Evolutionary conservation across 2,888 invertebrate species (phyloP).

Genomic region (Drosophila falleni): DNA sequence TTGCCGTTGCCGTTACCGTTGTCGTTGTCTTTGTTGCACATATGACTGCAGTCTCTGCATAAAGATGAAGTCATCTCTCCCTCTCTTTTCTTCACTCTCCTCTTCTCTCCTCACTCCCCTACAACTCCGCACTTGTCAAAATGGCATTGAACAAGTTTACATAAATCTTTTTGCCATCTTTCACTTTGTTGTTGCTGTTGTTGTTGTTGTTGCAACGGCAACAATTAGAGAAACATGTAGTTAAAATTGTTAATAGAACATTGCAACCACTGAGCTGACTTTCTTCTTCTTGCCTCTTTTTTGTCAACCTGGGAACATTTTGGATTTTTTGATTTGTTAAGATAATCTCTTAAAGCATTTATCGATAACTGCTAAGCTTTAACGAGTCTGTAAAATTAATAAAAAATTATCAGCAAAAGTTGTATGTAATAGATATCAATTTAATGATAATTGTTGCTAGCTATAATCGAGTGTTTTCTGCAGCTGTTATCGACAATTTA

Average conservation of each 20-base stretch:
- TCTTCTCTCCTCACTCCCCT: not conserved
- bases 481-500: not conserved
- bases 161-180: constrained; percentile 24
- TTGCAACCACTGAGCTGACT: constrained; percentile 7
- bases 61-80: constrained; percentile 53
- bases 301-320: constrained; percentile 30
- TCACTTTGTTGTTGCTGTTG: constrained; percentile 30
- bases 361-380: not conserved
- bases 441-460: no score
- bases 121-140: constrained; percentile 50
- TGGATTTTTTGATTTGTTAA: not conserved
- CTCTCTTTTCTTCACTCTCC: constrained; percentile 2
- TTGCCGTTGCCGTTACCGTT: constrained; percentile 34
- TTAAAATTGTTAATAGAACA: constrained; percentile 41
- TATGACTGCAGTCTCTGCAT: constrained; percentile 52
- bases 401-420: not conserved
- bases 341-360: not conserved
- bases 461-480: not conserved
- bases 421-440: not conserved
- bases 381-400: not conserved
- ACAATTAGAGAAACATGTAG: constrained; percentile 69
- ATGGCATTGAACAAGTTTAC: constrained; percentile 57
- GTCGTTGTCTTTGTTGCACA: constrained; percentile 29
- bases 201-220: constrained; percentile 42
- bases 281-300: constrained; percentile 16